Conservation (phyloP, 2,797 vertebrate species). For the Lemur catta region DNA sequence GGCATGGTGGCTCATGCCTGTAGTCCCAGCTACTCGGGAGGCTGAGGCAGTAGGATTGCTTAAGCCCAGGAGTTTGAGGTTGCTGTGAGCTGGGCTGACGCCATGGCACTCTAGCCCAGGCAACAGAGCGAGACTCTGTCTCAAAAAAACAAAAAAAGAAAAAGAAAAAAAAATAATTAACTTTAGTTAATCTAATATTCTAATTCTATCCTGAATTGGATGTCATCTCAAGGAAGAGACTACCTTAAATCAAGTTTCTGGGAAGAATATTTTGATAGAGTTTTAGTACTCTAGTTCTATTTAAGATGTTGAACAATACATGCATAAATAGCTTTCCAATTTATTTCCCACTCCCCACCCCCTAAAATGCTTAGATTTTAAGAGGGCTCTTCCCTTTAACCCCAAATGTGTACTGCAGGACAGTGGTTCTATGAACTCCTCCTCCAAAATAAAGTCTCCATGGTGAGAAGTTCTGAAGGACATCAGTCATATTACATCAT, state of each 20-base stretch:
- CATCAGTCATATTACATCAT: accelerated
- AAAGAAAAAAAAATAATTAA: too few relatives aligned
- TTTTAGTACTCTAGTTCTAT: neutral
- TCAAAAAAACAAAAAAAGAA: too few relatives aligned
- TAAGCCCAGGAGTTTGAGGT: too few relatives aligned
- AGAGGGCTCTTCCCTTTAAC: neutral
- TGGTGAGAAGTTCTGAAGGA: neutral
- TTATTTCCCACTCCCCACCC: accelerated
- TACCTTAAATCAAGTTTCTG: neutral
- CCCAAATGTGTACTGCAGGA: accelerated
- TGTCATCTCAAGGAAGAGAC: neutral
- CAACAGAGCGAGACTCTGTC: too few relatives aligned
- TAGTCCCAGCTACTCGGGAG: too few relatives aligned
- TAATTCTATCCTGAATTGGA: neutral
- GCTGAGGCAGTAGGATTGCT: too few relatives aligned
- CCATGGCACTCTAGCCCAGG: too few relatives aligned
- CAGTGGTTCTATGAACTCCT: accelerated
- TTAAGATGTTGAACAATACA: too few relatives aligned
- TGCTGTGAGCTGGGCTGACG: too few relatives aligned
- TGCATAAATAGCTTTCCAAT: neutral
- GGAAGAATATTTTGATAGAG: neutral
- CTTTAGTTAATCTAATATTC: neutral
- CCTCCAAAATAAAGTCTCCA: neutral
- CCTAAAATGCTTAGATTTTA: neutral
- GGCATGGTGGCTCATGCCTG: too few relatives aligned